Base-by-base conservation (phyloP, 2,888 invertebrate genomes). In the Deilephila elpenor region DNA sequence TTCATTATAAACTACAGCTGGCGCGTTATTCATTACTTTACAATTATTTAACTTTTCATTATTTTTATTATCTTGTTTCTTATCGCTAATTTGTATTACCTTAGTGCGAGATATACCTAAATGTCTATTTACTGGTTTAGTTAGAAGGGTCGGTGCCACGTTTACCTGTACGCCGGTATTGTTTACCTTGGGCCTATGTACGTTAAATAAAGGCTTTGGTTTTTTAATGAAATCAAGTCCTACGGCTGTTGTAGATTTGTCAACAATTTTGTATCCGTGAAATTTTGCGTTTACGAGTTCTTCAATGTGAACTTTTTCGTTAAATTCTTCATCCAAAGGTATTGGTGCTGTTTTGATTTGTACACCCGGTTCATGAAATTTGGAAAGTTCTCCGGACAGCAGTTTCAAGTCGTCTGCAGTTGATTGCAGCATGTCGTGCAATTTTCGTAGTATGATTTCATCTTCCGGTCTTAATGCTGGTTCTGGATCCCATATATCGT, bases 201-300 rank as follows among this genome's bases (percentile, higher is more conserved):
- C 73, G 61, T 75, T 74, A 62, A 19, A 29, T 59, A 60, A 19
- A 70, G 77, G 71, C 76, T 80, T 80, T 3, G 70, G 71, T 67
- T 62, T 72, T 20, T 76, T 73, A 72, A 70, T 73, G 25, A 75
- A 29, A 7, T 79, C 72, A 64, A 78, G 80, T 71, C 78, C 78
- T 74, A 82, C 79, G 72, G 77, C 74, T 67, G 76, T 75, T 73
- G 76, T 71, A 67, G 80, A 70, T 76, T 84, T 86, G 76, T 91
- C 87, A 77, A 89, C 77, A 70, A 93, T 86, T 88, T 92, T 91
- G 81, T 91, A 84, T 44, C 93, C 92, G 79, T 92, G 89, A 79
- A 95, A 93, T 86, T 94, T 95, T n/a, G 94, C 95, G 78, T 91
- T 91, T 7, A 95, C 95, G 44, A 94, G 81, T 88, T 95, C 91